Percentiles rank a stretch among this genome's conserved stretches.
These are phyloP conservation scores for Macrotus californicus DNA, from an alignment of 2,113 vertebrate genomes.

Conservation along the genomic window DNA sequence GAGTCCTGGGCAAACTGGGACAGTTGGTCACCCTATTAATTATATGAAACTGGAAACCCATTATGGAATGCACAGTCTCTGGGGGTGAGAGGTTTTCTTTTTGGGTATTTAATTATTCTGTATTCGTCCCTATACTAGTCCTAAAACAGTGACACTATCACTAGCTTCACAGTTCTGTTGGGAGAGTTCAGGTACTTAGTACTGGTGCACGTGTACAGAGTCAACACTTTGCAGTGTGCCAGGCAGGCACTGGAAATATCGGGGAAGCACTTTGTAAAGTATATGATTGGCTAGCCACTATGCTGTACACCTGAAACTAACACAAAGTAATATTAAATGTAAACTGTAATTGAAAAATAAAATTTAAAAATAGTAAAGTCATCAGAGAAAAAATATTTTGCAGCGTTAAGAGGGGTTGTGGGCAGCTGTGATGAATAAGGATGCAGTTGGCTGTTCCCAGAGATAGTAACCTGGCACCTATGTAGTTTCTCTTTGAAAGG, in stretches of 20 bases:
- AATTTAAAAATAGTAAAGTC: not conserved
- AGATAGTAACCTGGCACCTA: not conserved
- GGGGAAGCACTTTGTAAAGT: not conserved
- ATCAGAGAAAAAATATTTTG: not conserved
- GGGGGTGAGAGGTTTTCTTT: fast-evolving
- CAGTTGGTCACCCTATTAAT: not conserved
- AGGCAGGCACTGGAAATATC: not conserved
- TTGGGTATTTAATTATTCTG: not conserved
- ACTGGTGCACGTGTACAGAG: not conserved
- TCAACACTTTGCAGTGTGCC: not conserved
- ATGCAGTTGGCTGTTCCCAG: not conserved
- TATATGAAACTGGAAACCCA: not conserved
- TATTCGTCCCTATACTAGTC: not conserved
- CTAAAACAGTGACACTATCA: not conserved
- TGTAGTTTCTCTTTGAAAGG: not conserved
- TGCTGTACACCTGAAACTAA: not conserved
- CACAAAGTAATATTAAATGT: not conserved
- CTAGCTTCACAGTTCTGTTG: not conserved
- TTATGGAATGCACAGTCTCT: not conserved
- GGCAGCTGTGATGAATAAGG: not conserved
- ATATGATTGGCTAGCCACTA: not conserved
- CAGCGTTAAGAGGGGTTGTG: not conserved
- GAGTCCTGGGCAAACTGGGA: not conserved
- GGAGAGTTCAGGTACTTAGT: too few relatives aligned
- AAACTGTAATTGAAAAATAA: not conserved